Evolutionary conservation across 2,797 vertebrate genomes (phyloP).

Genomic region (Ciconia nigra): DNA sequence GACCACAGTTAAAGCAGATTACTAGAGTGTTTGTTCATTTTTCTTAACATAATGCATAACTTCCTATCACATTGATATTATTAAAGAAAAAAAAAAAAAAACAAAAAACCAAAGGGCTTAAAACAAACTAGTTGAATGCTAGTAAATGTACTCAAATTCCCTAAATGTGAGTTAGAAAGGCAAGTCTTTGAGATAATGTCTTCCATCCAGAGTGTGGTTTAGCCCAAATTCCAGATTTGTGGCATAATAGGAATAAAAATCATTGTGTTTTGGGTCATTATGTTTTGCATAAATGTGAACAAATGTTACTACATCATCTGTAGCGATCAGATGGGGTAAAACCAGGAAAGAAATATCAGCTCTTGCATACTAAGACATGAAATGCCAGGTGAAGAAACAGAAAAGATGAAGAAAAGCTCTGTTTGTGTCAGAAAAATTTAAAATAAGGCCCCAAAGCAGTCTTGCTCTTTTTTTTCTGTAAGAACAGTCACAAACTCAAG

Average conservation of each 20-base stretch:
- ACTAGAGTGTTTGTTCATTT: neutral
- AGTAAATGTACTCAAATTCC: neutral
- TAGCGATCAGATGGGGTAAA: neutral
- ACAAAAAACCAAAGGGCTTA: neutral
- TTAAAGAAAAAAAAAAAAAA: neutral
- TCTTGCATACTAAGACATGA: neutral
- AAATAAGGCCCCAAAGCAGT: neutral
- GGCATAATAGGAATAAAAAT: neutral
- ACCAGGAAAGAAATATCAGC: neutral
- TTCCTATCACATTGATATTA: neutral
- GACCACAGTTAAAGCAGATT: neutral
- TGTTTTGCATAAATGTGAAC: neutral
- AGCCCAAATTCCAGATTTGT: neutral
- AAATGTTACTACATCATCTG: neutral
- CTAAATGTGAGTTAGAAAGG: neutral
- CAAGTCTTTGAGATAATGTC: neutral
- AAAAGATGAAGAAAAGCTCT: neutral
- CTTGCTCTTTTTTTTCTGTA: neutral
- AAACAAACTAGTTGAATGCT: neutral
- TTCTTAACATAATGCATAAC: neutral
- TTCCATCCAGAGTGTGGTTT: neutral
- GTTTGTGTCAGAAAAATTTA: neutral
- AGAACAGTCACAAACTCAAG: neutral
- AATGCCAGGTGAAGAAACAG: neutral
- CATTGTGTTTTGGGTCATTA: neutral